Evolutionary conservation across 2,888 invertebrate species (phyloP).

Genomic region (Entomobrya proxima): DNA sequence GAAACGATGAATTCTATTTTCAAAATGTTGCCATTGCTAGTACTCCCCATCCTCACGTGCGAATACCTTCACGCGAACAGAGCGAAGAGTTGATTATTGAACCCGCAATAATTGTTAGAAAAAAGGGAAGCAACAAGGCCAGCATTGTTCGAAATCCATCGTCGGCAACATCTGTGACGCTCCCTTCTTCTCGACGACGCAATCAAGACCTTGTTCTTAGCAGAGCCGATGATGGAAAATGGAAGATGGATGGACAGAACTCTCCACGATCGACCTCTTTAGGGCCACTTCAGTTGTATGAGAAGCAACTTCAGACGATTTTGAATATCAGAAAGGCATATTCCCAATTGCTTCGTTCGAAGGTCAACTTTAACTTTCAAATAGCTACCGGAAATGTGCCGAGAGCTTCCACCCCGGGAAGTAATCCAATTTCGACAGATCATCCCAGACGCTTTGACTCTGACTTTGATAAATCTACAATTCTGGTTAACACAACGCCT

Average conservation of each 20-base stretch:
- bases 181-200: constrained; percentile 8
- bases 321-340: constrained; percentile 46
- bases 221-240: not conserved
- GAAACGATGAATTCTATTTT: not conserved
- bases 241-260: not conserved
- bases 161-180: constrained; percentile 22
- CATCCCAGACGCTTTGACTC: constrained; percentile 45
- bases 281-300: constrained; percentile 30
- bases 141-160: constrained; percentile 42
- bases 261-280: not conserved
- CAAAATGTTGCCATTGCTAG: constrained; percentile 16
- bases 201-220: not conserved
- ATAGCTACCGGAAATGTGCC: constrained; percentile 25
- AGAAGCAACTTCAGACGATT: constrained; percentile 39
- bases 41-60: constrained; percentile 42
- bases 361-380: constrained; percentile 47
- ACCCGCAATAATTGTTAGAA: constrained; percentile 55
- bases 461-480: constrained; percentile 19
- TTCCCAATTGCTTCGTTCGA: constrained; percentile 14
- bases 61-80: not conserved
- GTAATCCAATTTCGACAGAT: not conserved
- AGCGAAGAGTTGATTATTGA: constrained; percentile 60
- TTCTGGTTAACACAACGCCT: constrained; percentile 20
- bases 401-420: not conserved
- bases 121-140: constrained; percentile 53